These are phyloP conservation scores for Rhizoglyphus robini DNA, from an alignment of 1,140 invertebrate species.

Conservation along the genomic window DNA sequence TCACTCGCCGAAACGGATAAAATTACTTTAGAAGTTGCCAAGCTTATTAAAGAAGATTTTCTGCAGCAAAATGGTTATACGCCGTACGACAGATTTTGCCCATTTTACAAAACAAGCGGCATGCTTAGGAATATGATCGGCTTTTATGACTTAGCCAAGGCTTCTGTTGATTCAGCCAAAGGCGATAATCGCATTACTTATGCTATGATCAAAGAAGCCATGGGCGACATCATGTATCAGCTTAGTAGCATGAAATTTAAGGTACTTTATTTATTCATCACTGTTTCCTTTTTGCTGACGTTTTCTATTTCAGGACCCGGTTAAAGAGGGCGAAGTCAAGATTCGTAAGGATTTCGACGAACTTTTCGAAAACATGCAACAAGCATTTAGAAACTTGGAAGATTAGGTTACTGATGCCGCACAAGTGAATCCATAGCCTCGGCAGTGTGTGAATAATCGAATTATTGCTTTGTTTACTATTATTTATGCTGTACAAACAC, in stretches of 20 bases:
- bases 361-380: conserved; percentile 82
- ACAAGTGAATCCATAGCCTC: neutral
- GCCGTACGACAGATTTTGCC: conserved; percentile 93
- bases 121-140: conserved; percentile 98
- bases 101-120: conserved; percentile 98
- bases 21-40: conserved; percentile 96
- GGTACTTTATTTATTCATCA: conserved; percentile 40
- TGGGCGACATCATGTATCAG: conserved; percentile 92
- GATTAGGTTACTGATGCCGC: conserved; percentile 50
- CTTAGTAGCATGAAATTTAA: conserved; percentile 99
- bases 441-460: neutral
- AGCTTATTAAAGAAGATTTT: conserved; percentile 97
- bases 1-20: conserved; percentile 97
- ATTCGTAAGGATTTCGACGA: conserved; percentile 94
- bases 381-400: conserved; percentile 95
- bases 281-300: neutral
- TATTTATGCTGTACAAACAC: neutral
- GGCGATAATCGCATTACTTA: conserved; percentile 99
- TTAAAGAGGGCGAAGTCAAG: conserved; percentile 92
- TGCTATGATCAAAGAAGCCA: conserved; percentile 89
- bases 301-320: conserved; percentile 61
- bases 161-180: conserved; percentile 92
- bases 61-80: conserved; percentile 97
- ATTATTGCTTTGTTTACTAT: neutral
- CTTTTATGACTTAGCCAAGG: conserved; percentile 94